A percentile compares a stretch with the other conserved stretches of the same genome.
These are phyloP conservation scores for Gnatocerus cornutus DNA, from an alignment of 2,888 invertebrate genomes.

Conservation along the genomic window DNA sequence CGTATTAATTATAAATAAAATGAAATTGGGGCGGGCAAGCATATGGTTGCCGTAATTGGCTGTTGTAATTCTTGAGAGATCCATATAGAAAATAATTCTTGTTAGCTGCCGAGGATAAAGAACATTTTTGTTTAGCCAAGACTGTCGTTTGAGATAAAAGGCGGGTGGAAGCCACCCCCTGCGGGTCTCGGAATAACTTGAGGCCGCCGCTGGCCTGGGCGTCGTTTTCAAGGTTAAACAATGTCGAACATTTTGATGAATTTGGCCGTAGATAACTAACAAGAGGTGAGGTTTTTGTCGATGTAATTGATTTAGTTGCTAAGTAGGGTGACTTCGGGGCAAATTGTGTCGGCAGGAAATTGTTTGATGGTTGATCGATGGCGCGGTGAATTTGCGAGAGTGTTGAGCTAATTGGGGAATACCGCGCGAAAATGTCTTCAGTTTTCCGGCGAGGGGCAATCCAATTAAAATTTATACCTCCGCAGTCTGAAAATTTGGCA, in stretches of 20 bases:
- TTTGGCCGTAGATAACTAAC: constrained; percentile 32
- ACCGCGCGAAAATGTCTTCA: constrained; percentile 40
- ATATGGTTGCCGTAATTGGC: constrained; percentile 11
- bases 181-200: constrained; percentile 14
- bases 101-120: constrained; percentile 10
- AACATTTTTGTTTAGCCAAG: constrained; percentile 28
- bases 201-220: constrained; percentile 15
- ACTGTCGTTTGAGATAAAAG: constrained; percentile 32
- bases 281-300: constrained; percentile 40
- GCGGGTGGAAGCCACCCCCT: constrained; percentile 10
- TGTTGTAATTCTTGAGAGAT: constrained; percentile 18
- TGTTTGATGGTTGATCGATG: constrained; percentile 48
- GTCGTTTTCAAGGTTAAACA: constrained; percentile 33
- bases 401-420: constrained; percentile 41
- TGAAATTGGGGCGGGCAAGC: neutral
- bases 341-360: constrained; percentile 48
- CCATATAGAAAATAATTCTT: constrained; percentile 16
- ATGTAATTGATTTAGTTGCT: constrained; percentile 43
- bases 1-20: constrained; percentile 13
- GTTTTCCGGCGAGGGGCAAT: constrained; percentile 32
- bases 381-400: constrained; percentile 43
- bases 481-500: constrained; percentile 54
- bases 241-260: constrained; percentile 40
- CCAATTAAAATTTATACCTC: constrained; percentile 58
- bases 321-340: constrained; percentile 44